Evolutionary conservation across 2,797 vertebrate species (phyloP), one percentile per base, ranked within the genome.

Genomic region (Bradypodion pumilum): DNA sequence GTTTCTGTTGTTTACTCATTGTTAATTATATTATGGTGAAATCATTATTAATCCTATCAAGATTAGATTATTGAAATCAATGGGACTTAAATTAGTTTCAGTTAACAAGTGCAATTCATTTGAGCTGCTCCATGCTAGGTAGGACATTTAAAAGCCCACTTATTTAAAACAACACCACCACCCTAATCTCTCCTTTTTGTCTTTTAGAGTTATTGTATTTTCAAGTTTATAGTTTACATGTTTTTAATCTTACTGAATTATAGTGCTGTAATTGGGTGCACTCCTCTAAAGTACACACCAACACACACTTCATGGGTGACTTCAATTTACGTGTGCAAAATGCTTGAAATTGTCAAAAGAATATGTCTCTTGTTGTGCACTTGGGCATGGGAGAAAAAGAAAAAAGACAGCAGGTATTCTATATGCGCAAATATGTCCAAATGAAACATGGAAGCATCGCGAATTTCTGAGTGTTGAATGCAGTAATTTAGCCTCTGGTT

Each of bases 401-500:
- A 60, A 27, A 44, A 27, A 9, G 32, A 1, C 49, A 7, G 49
- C 35, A 29, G 5, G 44, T 52, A 62, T 66, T 44, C 15, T 40
- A 40, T 40, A 5, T 49, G 21, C 46, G n/a, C n/a, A n/a, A n/a
- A n/a, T n/a, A 37, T 66, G 9, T 29, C 49, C 60, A 85, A 65
- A 73, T 21, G 23, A 37, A 42, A 85, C 49, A 23, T 13, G 37
- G 7, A 3, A 74, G 4, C 44, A 32, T 5, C 59, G 84, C 13
- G 66, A 13, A 21, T 35, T 27, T 65, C 13, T 40, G 73, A 60
- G 56, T 68, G 56, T 74, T 21, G 25, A n/a, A 40, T 52, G 7
- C 27, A 83, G n/a, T 60, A 40, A 72, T 85, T 90, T 89, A 59
- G 87, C 86, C 88, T 85, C 78, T 89, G 76, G 37, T 78, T 13